Base-by-base conservation (phyloP, 2,113 vertebrate species). In the Chaetodon trifascialis region DNA sequence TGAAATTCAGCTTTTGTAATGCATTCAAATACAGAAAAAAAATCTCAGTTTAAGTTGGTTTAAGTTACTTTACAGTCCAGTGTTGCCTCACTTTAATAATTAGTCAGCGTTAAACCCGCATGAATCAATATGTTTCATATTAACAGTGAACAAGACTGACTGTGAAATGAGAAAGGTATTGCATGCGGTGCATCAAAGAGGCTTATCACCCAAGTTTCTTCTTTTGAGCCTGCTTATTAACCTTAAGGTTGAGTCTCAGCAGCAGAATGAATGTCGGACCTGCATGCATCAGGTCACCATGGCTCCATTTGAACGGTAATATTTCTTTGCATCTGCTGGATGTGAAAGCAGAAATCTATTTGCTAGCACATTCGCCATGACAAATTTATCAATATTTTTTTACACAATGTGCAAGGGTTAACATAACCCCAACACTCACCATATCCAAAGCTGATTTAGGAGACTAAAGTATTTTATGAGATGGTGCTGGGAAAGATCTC, bases 321-420 rank as follows among this genome's bases (percentile, higher is more conserved):
- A 11, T 23, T 55, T 16, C 15, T 65, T 66, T 79, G 38, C 4
- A 3, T 71, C 17, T 46, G 1, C 49, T 55, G 19, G 15, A 19
- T 19, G 6, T 59, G 11, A 75, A 72, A 75, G 49, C 14, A 63
- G 23, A 54, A 67, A 73, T 55, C 2, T 23, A 5, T 56, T 68
- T 64, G 10, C 7, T 4, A 7, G 14, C 2, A 2, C 9, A 56
- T 67, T 44, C n/a, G 16, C 2, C 42, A 54, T 12, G n/a, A 76
- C 19, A 59, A 34, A 60, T 63, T 3, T 23, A 8, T 12, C 10
- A 36, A 25, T 14, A 46, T 58, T 14, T 44, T 40, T n/a, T 11
- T 23, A 15, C 2, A 51, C 2, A 44, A 10, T 66, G 11, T 38
- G 3, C 21, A 63, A 16, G 9, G 58, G 60, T 49, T 49, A 49